Base-by-base conservation (phyloP, 35 echinoderm and acorn worm species). In the Patiria miniata region DNA sequence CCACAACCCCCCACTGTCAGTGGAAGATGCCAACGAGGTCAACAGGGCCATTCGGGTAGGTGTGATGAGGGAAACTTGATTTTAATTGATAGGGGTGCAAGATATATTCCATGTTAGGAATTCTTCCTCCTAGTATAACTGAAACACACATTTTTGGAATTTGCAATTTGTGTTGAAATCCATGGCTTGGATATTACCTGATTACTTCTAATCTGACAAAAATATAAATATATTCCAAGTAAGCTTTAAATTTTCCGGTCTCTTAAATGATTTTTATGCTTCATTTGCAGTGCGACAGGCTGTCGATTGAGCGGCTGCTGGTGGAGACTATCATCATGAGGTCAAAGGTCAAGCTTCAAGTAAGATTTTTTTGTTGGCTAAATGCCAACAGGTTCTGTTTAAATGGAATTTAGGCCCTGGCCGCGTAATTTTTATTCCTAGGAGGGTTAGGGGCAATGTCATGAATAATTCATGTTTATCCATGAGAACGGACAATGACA, bases 261-360 rank as follows among this genome's bases (percentile, higher is more conserved):
- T 14, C 12, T 58, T 14, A 58, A 58, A 12, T 14, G 22, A 47
- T 47, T 47, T 37, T 5, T 36, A 69, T 65, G 36, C 79, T 83
- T 34, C 44, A 12, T 37, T 36, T 33, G 21, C 87, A 99, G 96
- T 94, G 96, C 94, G 95, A 99, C 78, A 87, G 87, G 47, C 79
- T 99, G 8, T 94, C 96, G 21, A 93, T 98, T 44, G 96, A 98
- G 40, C 88, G 92, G 40, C 89, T 98, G 30, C 83, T 98, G 10
- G 96, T 98, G 19, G 92, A 98, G 77, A 94, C 96, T 23, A 87
- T 98, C 16, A 53, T 94, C 26, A 90, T 98, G 55, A 61, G 96
- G 10, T 98, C 96, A 59, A 98, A 87, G 83, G 78, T 83, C 18
- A 95, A 95, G 50, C 69, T 95, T 16, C 44, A 87, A 83, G 92